These are phyloP conservation scores for Alcedo atthis DNA, from an alignment of 2,797 vertebrate genomes.

Conservation along the genomic window DNA sequence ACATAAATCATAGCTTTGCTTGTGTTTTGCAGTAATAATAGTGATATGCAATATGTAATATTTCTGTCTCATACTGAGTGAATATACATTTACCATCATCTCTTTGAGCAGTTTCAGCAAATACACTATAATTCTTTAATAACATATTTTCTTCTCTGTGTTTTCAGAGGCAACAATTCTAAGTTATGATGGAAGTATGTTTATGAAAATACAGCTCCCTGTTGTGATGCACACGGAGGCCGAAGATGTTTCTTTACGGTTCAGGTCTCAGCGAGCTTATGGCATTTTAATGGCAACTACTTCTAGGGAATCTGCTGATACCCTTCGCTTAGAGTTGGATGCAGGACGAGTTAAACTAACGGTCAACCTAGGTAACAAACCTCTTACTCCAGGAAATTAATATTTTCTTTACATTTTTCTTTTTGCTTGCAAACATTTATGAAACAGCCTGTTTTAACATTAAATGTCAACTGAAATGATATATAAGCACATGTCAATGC, in stretches of 20 bases:
- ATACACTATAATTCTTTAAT: not conserved
- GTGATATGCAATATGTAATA: rapidly evolving
- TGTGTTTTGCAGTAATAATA: not conserved
- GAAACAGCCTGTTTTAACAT: conserved; percentile 76
- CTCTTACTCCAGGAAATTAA: conserved; percentile 68
- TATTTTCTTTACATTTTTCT: conserved; percentile 69
- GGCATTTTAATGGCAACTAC: conserved; percentile 97
- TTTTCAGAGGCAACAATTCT: conserved; percentile 92
- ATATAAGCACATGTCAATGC: conserved; percentile 2
- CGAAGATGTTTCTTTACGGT: conserved; percentile 93
- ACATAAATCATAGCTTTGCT: not conserved
- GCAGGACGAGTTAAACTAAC: conserved; percentile 94
- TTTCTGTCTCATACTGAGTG: not conserved
- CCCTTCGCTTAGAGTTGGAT: conserved; percentile 93
- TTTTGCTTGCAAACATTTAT: conserved; percentile 81
- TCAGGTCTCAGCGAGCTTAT: conserved; percentile 95
- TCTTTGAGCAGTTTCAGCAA: not conserved
- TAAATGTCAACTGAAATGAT: conserved; percentile 61
- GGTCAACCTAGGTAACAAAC: conserved; percentile 95
- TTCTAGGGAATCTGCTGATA: conserved; percentile 93
- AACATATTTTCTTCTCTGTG: not conserved
- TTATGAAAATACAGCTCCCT: conserved; percentile 98
- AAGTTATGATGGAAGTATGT: conserved; percentile 98
- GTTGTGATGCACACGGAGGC: conserved; percentile 98
- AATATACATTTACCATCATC: not conserved